Conservation (phyloP, 2,888 invertebrate species). For the Drosophila meridiana region DNA sequence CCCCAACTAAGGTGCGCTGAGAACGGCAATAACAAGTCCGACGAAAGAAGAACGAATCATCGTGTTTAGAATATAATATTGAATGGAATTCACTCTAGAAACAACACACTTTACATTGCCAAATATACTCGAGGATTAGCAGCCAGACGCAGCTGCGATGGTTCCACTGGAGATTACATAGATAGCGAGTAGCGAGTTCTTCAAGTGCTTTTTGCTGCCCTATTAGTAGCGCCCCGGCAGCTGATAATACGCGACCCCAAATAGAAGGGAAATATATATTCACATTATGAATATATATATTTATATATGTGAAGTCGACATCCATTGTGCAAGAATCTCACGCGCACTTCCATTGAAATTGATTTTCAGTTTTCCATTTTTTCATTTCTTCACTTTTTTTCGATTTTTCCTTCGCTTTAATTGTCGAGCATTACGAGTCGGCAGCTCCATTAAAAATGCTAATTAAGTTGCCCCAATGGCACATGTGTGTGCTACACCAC, state of each 20-base stretch:
- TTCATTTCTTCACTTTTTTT: slow-evolving; percentile 4
- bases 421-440: slow-evolving; percentile 76
- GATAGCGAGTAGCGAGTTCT: slow-evolving; percentile 22
- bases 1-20: slow-evolving; percentile 41
- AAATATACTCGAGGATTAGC: slow-evolving; percentile 27
- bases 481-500: slow-evolving; percentile 74
- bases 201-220: slow-evolving; percentile 62
- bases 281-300: neutral
- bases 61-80: slow-evolving; percentile 42
- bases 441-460: slow-evolving; percentile 81
- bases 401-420: slow-evolving; percentile 51
- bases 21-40: slow-evolving; percentile 17
- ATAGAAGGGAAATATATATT: neutral
- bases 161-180: slow-evolving; percentile 38
- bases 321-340: slow-evolving; percentile 51
- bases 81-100: slow-evolving; percentile 21
- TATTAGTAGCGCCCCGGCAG: slow-evolving; percentile 74
- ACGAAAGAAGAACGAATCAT: slow-evolving; percentile 45
- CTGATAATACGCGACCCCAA: slow-evolving; percentile 53
- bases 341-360: slow-evolving; percentile 58
- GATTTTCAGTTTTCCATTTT: slow-evolving; percentile 6
- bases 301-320: slow-evolving; percentile 5
- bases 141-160: slow-evolving; percentile 2
- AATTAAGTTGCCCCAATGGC: slow-evolving; percentile 78
- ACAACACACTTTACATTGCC: slow-evolving; percentile 50